These are phyloP conservation scores for Drosophila lutescens DNA, from an alignment of 2,888 invertebrate species.

Conservation along the genomic window DNA sequence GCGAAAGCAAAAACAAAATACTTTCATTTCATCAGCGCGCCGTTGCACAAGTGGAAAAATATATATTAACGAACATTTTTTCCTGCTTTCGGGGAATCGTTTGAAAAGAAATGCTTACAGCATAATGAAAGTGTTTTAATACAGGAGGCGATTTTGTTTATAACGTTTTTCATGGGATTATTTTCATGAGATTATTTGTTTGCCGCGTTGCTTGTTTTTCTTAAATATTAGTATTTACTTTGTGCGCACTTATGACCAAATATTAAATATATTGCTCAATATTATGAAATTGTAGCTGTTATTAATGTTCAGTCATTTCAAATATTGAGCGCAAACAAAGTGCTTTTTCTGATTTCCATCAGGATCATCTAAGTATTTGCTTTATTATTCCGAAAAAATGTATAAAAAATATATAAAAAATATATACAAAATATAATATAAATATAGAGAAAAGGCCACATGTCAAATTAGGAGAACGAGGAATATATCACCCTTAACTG, in stretches of 20 bases:
- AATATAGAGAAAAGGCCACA: no score
- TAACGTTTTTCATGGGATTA: not conserved
- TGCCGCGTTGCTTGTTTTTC: not conserved
- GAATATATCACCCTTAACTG: constrained; percentile 10
- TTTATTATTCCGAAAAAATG: no score
- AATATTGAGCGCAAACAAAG: no score
- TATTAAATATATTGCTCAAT: no score
- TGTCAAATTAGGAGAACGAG: constrained; percentile 15
- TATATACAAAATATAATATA: no score
- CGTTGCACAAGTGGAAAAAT: constrained; percentile 19
- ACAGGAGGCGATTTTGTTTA: not conserved
- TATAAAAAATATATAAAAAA: no score
- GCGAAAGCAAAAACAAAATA: constrained; percentile 4
- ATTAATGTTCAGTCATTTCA: not conserved
- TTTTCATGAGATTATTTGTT: not conserved
- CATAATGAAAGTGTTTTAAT: constrained; percentile 20
- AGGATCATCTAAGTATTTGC: no score
- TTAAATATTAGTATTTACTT: no score
- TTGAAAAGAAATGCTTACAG: constrained; percentile 22
- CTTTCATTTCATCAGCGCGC: constrained; percentile 18
- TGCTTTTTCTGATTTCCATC: no score
- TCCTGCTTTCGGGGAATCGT: not conserved
- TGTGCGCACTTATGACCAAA: no score
- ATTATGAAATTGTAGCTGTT: not conserved
- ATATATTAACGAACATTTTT: constrained; percentile 13